Evolutionary conservation across 2,888 invertebrate species (phyloP).

Genomic region (Caenorhabditis panamensis): DNA sequence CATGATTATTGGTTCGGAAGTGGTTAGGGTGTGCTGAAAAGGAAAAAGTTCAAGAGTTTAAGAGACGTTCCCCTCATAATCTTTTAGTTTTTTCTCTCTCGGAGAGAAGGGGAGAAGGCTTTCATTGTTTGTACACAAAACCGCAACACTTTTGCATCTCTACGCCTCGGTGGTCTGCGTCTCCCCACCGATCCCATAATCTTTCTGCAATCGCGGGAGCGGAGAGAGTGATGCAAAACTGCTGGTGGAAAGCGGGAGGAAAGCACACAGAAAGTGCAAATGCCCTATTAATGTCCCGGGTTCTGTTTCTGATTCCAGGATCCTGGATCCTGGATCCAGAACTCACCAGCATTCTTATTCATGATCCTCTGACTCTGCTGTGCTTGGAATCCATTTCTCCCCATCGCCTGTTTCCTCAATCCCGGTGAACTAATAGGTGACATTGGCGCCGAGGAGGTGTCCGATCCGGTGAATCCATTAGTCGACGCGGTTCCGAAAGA

Average conservation of each 20-base stretch:
- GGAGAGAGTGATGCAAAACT: conserved; percentile 27
- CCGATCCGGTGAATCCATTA: conserved; percentile 53
- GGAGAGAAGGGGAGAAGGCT: conserved; percentile 9
- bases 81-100: conserved; percentile 7
- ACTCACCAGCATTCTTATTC: conserved; percentile 33
- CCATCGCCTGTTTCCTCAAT: not conserved
- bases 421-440: conserved; percentile 47
- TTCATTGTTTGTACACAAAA: conserved; percentile 51
- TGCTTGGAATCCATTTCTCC: conserved; percentile 24
- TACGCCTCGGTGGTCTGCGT: conserved; percentile 3
- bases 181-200: not conserved
- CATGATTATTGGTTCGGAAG: conserved; percentile 25
- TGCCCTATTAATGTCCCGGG: conserved; percentile 38
- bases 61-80: conserved; percentile 5
- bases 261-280: conserved; percentile 45
- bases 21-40: conserved; percentile 42
- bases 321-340: too few species aligned
- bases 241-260: not conserved
- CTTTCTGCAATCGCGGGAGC: conserved; percentile 13
- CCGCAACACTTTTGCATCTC: conserved; percentile 34
- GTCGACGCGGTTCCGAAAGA: conserved; percentile 44
- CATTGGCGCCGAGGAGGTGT: conserved; percentile 58
- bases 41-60: not conserved
- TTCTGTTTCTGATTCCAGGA: not conserved
- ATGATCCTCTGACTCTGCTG: conserved; percentile 8